Evolutionary conservation across 2,888 invertebrate species (phyloP), one percentile per base, ranked within the genome.

Genomic region (Hetaerina titia): DNA sequence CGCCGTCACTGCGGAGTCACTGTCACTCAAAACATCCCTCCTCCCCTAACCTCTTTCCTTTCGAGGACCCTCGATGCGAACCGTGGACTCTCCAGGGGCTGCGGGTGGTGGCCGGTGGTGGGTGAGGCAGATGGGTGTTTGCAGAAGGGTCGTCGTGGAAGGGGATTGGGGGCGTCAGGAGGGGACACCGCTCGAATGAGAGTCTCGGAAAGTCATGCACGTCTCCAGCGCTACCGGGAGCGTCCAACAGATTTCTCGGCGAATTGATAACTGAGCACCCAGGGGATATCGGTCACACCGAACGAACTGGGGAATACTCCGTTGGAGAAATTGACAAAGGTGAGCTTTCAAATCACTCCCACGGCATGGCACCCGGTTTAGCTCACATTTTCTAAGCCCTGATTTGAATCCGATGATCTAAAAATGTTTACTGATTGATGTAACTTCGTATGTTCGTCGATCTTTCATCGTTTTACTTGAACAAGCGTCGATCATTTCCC

Each of bases 1-100:
- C 81, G 81, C 31, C 81, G 81, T 81, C 81, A 31, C 81, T 31
- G 81, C 25, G 13, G 22, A 81, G 81, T 81, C 81, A 81, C 81
- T 81, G 81, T 81, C 81, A 31, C 81, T 81, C 81, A 81, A 81
- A 74, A 13, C 22, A 2, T n/a, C 22, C 81, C 13, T 15, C 81
- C 31, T 5, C n/a, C 22, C 22, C 15, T 19, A 15, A 19, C 63
- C 45, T 45, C 9, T 69, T 69, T 31, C 22, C 11, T 81, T 22
- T 81, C 25, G 31, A 81, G 81, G 22, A 81, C 81, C 81, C 81
- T 81, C 31, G 81, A 81, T 8, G 22, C 19, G 31, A 22, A 31
- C 31, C 25, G 81, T 31, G 81, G 81, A 25, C 81, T 81, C 15
- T 31, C 31, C 0, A 19, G n/a, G 69, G 69, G 0, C n/a, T 22